These are phyloP conservation scores for Sciurus vulgaris DNA, from an alignment of 2,797 vertebrate genomes.

Conservation along the genomic window DNA sequence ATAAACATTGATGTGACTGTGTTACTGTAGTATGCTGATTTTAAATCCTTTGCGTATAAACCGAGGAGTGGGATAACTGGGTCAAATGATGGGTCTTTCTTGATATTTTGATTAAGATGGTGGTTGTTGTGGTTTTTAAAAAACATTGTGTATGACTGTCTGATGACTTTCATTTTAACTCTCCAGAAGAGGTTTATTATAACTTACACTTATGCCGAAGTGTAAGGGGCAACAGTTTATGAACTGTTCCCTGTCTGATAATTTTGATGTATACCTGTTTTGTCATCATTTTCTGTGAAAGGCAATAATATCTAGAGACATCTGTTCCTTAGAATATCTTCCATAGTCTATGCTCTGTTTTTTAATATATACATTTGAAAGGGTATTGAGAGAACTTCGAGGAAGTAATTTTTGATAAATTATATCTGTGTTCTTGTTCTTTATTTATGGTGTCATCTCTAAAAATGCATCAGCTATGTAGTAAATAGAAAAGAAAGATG, in stretches of 20 bases:
- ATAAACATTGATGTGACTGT: too few relatives aligned
- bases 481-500: background rate
- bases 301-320: background rate
- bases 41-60: too few relatives aligned
- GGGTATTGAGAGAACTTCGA: background rate
- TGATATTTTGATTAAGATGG: background rate
- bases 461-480: background rate
- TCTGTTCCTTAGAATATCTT: background rate
- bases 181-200: too few relatives aligned
- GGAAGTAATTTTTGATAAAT: background rate
- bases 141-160: background rate
- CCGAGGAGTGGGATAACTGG: too few relatives aligned
- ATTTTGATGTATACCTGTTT: background rate
- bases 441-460: background rate
- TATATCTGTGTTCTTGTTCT: background rate
- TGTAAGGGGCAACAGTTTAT: too few relatives aligned
- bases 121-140: background rate
- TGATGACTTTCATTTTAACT: too few relatives aligned
- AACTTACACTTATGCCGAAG: too few relatives aligned
- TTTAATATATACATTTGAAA: background rate
- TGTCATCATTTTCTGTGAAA: background rate
- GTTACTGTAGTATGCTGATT: too few relatives aligned
- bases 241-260: background rate
- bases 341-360: slow-evolving; percentile 12
- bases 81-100: background rate